Evolutionary conservation across 2,888 invertebrate genomes (phyloP).

Genomic region (Callyntrura guangdongensis): DNA sequence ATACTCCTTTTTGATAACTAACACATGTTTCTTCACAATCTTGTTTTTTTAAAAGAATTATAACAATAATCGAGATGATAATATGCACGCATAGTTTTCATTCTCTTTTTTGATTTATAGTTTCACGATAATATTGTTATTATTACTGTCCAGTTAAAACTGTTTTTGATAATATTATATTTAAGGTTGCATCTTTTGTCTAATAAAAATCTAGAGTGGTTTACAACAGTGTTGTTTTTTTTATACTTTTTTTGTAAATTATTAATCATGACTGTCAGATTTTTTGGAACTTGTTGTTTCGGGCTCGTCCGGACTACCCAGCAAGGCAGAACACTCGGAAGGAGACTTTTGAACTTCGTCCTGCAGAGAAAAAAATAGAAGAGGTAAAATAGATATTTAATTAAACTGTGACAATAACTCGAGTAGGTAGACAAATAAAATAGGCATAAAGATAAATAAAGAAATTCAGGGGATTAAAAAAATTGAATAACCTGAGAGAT

Average conservation of each 20-base stretch:
- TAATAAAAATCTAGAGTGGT: conserved; percentile 15
- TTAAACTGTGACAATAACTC: background rate
- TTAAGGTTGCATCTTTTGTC: background rate
- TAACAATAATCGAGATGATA: background rate
- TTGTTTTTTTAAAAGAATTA: conserved; percentile 13
- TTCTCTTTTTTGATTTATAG: background rate
- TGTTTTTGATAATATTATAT: background rate
- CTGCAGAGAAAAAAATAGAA: conserved; percentile 31
- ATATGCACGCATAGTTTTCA: conserved; percentile 41
- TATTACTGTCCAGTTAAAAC: conserved; percentile 2
- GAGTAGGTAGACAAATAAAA: background rate
- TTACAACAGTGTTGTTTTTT: background rate
- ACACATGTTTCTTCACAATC: conserved; percentile 41
- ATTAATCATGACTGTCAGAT: conserved; percentile 63
- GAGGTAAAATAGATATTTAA: background rate
- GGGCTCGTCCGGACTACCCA: conserved; percentile 75
- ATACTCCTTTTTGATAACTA: conserved; percentile 27
- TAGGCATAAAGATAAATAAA: background rate
- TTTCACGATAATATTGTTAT: background rate
- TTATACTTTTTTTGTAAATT: background rate
- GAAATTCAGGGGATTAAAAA: background rate
- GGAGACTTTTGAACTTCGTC: conserved; percentile 78
- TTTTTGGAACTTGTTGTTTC: conserved; percentile 61
- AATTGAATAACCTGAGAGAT: conserved; percentile 87
- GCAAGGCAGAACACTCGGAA: conserved; percentile 77